phyloP scores from a whole-genome alignment of 2,113 vertebrate genomes.

The Eulemur macaco region DNA sequence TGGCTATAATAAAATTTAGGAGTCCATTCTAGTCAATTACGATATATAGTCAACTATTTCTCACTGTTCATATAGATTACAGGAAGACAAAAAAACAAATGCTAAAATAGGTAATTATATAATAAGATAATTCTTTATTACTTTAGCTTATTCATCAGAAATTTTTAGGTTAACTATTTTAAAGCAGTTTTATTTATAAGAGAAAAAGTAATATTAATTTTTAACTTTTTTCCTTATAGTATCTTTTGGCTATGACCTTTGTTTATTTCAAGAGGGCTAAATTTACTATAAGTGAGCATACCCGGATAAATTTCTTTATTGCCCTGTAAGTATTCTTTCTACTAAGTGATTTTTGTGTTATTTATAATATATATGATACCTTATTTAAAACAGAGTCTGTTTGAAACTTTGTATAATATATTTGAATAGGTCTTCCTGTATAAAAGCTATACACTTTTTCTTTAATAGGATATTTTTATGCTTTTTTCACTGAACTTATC shows the following conservation, averaged over 20 bases:
- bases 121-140: constrained; percentile 18
- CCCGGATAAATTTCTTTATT: constrained; percentile 95
- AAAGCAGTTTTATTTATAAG: constrained; percentile 53
- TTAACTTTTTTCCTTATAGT: constrained; percentile 87
- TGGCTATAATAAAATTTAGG: constrained; percentile 38
- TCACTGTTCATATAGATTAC: constrained; percentile 27
- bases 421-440: not conserved
- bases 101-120: not conserved
- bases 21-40: constrained; percentile 36
- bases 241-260: constrained; percentile 98
- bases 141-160: constrained; percentile 36
- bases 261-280: constrained; percentile 98
- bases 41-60: constrained; percentile 33
- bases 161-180: constrained; percentile 50
- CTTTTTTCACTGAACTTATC: constrained; percentile 43
- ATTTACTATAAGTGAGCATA: constrained; percentile 91
- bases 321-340: constrained; percentile 92
- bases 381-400: constrained; percentile 54
- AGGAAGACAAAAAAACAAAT: constrained; percentile 37
- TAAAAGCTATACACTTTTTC: constrained; percentile 46
- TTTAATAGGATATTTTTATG: constrained; percentile 47
- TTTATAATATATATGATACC: not conserved
- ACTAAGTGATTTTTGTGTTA: constrained; percentile 62
- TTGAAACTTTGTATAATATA: constrained; percentile 31
- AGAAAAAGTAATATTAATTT: constrained; percentile 69